phyloP scores from a whole-genome alignment of 2,113 vertebrate genomes.

The Australoheros scitulus region DNA sequence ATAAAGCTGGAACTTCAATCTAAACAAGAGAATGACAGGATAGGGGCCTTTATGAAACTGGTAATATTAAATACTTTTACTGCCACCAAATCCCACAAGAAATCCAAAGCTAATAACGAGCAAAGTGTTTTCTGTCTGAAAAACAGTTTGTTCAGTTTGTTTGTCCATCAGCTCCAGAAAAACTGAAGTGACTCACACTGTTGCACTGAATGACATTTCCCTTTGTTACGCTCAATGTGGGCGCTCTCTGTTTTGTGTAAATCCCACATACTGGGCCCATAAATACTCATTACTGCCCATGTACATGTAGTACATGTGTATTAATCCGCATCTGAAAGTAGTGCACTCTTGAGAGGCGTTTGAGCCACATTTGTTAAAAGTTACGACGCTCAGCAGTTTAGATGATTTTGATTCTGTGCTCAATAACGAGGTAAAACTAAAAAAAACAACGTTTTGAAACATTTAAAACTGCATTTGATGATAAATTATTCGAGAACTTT shows the following conservation, averaged over 20 bases:
- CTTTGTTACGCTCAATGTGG: neutral
- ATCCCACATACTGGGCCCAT: neutral
- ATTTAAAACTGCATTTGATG: neutral
- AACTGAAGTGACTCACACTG: constrained; percentile 3
- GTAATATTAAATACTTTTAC: neutral
- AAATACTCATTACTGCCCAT: neutral
- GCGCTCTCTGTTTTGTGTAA: neutral
- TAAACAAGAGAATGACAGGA: neutral
- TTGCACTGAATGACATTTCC: neutral
- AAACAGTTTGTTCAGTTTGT: neutral
- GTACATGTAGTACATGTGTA: fast-evolving
- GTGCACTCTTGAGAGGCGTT: fast-evolving
- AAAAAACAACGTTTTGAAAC: neutral
- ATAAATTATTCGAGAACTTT: neutral
- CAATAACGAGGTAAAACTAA: neutral
- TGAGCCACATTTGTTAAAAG: neutral
- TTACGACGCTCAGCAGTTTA: neutral
- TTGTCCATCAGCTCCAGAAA: neutral
- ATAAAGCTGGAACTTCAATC: neutral
- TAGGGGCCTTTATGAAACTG: neutral
- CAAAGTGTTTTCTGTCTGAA: neutral
- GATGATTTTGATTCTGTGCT: neutral
- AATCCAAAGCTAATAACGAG: neutral
- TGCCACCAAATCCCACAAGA: neutral
- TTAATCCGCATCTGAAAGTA: neutral